Evolutionary conservation across 2,113 vertebrate species (phyloP), one percentile per base, ranked within the genome.

Genomic region (western clawed frog (Xenopus tropicalis)): DNA sequence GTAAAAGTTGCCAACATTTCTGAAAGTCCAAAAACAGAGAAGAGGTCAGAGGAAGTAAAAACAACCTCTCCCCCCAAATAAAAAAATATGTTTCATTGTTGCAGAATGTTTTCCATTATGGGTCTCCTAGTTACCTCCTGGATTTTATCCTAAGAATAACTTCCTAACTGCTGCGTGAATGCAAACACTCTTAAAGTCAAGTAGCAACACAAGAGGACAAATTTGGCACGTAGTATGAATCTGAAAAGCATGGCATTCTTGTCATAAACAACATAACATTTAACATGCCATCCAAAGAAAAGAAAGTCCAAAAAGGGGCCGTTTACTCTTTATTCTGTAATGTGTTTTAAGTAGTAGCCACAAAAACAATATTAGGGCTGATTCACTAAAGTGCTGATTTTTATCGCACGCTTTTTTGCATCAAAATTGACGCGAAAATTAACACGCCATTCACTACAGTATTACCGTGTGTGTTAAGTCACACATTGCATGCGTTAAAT

Each of bases 101-200:
- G 43, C 17, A 46, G 51, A 73, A 58, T 74, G 54, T 67, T 74
- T 66, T 67, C 58, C 43, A 46, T 52, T 57, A 72, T 64, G 46
- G n/a, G 16, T 67, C 63, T 59, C 42, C 20, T 37, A 46, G 37
- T 13, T 46, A 67, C 42, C 42, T 74, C 63, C 44, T 61, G 72
- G 64, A 43, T 19, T 24, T 67, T 74, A 74, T 74, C 72, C 63
- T 67, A 61, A 74, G 62, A 74, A 74, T 67, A 67, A 74, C 72
- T 74, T 73, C 71, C 62, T 73, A 56, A 59, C 70, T 64, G 29
- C 51, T 58, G 13, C 59, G 52, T 73, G 71, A 74, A 74, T 59
- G 17, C 42, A 67, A 67, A 51, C 11, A 61, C 56, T 59, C 54
- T 59, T n/a, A 22, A 20, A 59, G 64, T 14, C 5, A 9, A 59